phyloP scores from a whole-genome alignment of 1,140 invertebrate species.

The Drosophila albomicans region DNA sequence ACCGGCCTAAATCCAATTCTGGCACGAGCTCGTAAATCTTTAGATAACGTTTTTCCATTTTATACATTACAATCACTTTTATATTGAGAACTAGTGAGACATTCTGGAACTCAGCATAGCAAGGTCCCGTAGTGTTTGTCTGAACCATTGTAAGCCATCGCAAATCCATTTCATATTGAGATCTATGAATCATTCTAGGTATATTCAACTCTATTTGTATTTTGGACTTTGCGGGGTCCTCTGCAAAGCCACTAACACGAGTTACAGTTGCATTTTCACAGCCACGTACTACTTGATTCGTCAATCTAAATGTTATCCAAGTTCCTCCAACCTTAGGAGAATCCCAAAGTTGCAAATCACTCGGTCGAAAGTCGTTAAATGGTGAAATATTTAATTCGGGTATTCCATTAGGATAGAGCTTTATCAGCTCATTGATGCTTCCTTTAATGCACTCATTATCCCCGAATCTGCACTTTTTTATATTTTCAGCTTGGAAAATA shows the following conservation, averaged over 20 bases:
- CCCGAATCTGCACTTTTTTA: conserved; percentile 21
- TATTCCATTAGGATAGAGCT: conserved; percentile 15
- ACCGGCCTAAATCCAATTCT: conserved; percentile 12
- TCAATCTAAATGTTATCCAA: conserved; percentile 13
- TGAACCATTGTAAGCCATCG: conserved; percentile 4
- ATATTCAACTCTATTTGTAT: not conserved
- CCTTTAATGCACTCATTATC: conserved; percentile 16
- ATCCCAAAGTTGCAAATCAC: conserved; percentile 9
- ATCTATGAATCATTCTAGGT: conserved; percentile 7
- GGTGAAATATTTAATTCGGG: not conserved
- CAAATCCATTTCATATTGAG: not conserved
- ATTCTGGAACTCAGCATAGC: conserved; percentile 16
- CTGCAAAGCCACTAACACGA: conserved; percentile 8
- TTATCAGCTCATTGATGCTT: conserved; percentile 30
- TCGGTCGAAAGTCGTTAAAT: conserved; percentile 20
- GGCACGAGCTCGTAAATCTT: no score
- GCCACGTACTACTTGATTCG: not conserved
- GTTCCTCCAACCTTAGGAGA: not conserved
- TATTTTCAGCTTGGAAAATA: conserved; percentile 1
- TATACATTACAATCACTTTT: conserved; percentile 7
- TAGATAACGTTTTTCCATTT: conserved; percentile 10
- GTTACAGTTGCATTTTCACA: conserved; percentile 25
- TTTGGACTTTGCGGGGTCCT: conserved; percentile 1
- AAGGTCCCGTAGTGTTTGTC: not conserved
- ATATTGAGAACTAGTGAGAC: conserved; percentile 4